Evolutionary conservation across 2,888 invertebrate genomes (phyloP).

Genomic region (Pheosia gnoma): DNA sequence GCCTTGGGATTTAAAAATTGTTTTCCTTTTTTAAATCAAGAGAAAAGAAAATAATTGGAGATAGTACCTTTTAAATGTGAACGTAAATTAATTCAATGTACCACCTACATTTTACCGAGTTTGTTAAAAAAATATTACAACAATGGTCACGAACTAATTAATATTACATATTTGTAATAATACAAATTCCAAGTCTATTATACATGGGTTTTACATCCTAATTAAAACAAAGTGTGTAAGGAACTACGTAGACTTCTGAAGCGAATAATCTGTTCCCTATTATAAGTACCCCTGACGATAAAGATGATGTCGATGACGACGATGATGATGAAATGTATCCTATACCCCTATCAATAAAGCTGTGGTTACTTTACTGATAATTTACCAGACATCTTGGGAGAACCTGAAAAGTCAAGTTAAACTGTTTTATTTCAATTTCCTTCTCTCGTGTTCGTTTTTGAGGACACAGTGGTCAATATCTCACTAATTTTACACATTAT

Average conservation of each 20-base stretch:
- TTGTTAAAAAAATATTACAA: neutral
- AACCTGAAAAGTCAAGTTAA: too few relatives aligned
- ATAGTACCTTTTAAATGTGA: constrained; percentile 8
- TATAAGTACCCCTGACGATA: neutral
- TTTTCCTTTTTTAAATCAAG: constrained; percentile 14
- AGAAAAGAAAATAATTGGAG: constrained; percentile 9
- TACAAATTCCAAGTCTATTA: neutral
- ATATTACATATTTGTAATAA: neutral
- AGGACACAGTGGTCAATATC: too few relatives aligned
- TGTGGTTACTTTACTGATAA: too few relatives aligned
- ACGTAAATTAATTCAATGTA: neutral
- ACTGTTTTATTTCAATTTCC: too few relatives aligned
- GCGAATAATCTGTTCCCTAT: constrained; percentile 24
- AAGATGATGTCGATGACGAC: too few relatives aligned
- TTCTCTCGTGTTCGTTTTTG: too few relatives aligned
- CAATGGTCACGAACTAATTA: neutral
- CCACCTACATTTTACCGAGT: constrained; percentile 8
- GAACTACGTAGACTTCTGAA: constrained; percentile 50
- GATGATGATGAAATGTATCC: too few relatives aligned
- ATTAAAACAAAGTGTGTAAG: constrained; percentile 22
- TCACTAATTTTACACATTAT: too few relatives aligned
- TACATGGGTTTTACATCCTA: neutral
- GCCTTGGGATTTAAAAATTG: constrained; percentile 23
- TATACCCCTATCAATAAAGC: too few relatives aligned
- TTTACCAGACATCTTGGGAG: too few relatives aligned